Base-by-base conservation (phyloP, 2,797 vertebrate genomes). In the Delichon dasypus region DNA sequence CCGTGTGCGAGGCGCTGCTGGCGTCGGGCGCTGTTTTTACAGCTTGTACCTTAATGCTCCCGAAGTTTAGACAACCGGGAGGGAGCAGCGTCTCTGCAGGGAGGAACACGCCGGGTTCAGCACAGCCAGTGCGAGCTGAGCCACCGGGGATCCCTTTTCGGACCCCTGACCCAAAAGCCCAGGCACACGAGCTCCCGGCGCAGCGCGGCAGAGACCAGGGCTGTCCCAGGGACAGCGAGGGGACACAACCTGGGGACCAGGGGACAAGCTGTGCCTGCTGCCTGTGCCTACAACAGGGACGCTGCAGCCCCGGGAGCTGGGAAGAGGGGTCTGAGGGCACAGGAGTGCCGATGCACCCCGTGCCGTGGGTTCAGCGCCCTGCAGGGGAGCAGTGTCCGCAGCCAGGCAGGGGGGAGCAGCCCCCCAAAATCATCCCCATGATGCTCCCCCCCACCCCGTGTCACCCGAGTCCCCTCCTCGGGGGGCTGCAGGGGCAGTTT, bases 21-120 rank as follows among this genome's bases (percentile, higher is more conserved):
- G 96, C 88, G 71, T 72, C 62, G 12, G 73, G 88, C 86, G 94
- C 72, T 97, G 51, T 95, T 97, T 97, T 85, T 55, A 89, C 94
- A 97, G 96, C 94, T 95, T 97, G 97, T 61, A 55, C 73, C 12
- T 81, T 96, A 95, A 96, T 88, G 95, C 95, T 89, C 68, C 91
- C 67, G 5, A 65, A 66, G 84, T 94, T 90, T 44, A 86, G 95
- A 89, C 81, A 88, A 68, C 62, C 19, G 61, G 5, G 29, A 85
- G 68, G 73, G 53, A 89, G 72, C 89, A 32, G 78, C 58, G 65
- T 89, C 77, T 91, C 42, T 11, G 48, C 48, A 45, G 62, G 66
- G 62, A 51, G 16, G 73, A 85, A 30, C 67, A 30, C 2, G 30
- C 29, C 4, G 16, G 77, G 79, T 25, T 94, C 29, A 76, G 68